These are phyloP conservation scores for Siphlonurus alternatus DNA, from an alignment of 2,888 invertebrate genomes.

Conservation along the genomic window DNA sequence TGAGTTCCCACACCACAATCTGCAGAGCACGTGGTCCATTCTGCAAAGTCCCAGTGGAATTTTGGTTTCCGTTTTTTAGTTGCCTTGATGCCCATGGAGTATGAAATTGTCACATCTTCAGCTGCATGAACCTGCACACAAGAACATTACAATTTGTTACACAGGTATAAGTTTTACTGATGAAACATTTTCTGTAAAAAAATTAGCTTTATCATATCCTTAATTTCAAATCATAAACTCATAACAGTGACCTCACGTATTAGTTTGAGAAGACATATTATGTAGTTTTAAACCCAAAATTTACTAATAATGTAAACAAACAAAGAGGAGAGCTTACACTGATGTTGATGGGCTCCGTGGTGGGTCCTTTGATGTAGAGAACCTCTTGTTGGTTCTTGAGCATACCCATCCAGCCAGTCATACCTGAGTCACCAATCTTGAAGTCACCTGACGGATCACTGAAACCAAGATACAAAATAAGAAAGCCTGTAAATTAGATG, in stretches of 20 bases:
- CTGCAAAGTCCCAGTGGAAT: constrained; percentile 32
- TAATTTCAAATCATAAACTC: too few species aligned
- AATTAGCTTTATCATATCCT: too few species aligned
- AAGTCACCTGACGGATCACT: not conserved
- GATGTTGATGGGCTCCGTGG: not conserved
- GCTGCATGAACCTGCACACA: constrained; percentile 15
- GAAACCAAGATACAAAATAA: not conserved
- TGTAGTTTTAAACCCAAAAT: too few species aligned
- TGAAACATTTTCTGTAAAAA: too few species aligned
- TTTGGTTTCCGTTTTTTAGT: constrained; percentile 27
- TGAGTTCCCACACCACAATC: constrained; percentile 35
- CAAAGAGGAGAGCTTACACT: not conserved
- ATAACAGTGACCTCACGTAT: too few species aligned
- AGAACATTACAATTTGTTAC: not conserved
- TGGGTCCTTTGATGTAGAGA: not conserved
- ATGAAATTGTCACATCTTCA: constrained; percentile 18
- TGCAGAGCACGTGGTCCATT: constrained; percentile 34
- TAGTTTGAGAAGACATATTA: too few species aligned
- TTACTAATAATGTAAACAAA: constrained; percentile 7
- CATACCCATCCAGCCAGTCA: not conserved
- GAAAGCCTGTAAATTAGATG: not conserved
- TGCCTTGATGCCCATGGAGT: constrained; percentile 17
- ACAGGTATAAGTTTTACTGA: not conserved
- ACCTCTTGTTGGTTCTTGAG: not conserved
- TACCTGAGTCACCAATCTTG: not conserved